These are phyloP conservation scores for Tretioscincus oriximinensis DNA, from an alignment of 2,113 vertebrate genomes.

Conservation along the genomic window DNA sequence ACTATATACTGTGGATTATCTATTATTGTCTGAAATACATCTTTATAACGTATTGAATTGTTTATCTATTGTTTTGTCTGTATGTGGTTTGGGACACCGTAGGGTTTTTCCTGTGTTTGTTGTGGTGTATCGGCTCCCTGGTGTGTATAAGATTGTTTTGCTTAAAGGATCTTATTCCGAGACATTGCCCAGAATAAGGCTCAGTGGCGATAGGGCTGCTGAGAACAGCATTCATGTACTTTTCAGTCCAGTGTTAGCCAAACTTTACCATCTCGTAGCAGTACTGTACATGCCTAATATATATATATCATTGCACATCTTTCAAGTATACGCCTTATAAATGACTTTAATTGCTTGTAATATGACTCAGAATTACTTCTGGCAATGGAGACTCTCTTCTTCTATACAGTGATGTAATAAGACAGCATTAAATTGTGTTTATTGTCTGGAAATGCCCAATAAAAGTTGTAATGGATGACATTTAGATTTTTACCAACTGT, in stretches of 20 bases:
- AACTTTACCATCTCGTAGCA: neutral
- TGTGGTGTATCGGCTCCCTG: no score
- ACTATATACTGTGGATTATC: no score
- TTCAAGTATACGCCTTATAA: neutral
- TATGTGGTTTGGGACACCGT: no score
- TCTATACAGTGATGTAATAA: slow-evolving; percentile 36
- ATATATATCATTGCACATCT: neutral
- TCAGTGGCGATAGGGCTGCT: neutral
- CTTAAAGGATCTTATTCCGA: no score
- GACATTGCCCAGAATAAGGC: no score
- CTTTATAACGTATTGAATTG: no score
- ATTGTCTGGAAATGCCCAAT: slow-evolving; percentile 18
- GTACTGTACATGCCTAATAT: neutral
- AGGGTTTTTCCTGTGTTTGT: no score
- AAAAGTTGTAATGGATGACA: slow-evolving; percentile 16
- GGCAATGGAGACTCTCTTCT: slow-evolving; percentile 26
- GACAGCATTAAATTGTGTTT: slow-evolving; percentile 15
- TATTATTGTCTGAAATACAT: no score
- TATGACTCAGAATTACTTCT: slow-evolving; percentile 13
- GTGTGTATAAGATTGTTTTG: no score
- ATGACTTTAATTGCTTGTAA: slow-evolving; percentile 1
- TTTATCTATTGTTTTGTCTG: no score
- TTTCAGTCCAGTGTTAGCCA: neutral
- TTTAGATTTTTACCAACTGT: slow-evolving; percentile 31
- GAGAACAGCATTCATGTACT: neutral